Percentiles rank a stretch among this genome's conserved stretches.
These are phyloP conservation scores for Acanthurus lineatus DNA, from an alignment of 2,797 vertebrate species.

Conservation along the genomic window DNA sequence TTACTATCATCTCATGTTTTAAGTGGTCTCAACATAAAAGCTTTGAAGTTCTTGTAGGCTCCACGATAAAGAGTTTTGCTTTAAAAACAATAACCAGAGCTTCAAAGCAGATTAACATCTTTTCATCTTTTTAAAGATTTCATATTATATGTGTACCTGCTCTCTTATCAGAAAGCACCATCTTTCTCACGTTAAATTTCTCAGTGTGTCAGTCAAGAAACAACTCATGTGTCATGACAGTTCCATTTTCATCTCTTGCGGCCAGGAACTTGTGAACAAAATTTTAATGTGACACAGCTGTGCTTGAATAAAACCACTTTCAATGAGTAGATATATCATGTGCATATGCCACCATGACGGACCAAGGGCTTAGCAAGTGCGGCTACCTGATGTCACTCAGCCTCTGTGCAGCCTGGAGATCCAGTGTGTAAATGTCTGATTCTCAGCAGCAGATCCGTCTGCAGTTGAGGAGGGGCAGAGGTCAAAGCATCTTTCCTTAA, in stretches of 20 bases:
- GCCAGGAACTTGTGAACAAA: not conserved
- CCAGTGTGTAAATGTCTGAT: not conserved
- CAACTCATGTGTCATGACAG: not conserved
- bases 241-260: not conserved
- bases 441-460: conserved; percentile 5
- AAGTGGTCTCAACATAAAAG: conserved; percentile 53
- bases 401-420: not conserved
- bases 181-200: not conserved
- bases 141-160: not conserved
- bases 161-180: conserved; percentile 3
- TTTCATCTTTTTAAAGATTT: conserved; percentile 1
- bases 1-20: conserved; percentile 58
- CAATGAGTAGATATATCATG: not conserved
- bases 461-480: conserved; percentile 14
- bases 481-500: conserved; percentile 37
- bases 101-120: conserved; percentile 50
- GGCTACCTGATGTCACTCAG: not conserved
- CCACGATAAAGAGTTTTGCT: conserved; percentile 33
- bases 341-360: conserved; percentile 4
- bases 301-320: not conserved
- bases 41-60: conserved; percentile 51
- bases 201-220: not conserved
- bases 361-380: not conserved
- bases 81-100: conserved; percentile 56
- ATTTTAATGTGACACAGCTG: not conserved